Evolutionary conservation across 2,113 vertebrate species (phyloP).

Genomic region (Esox niger): DNA sequence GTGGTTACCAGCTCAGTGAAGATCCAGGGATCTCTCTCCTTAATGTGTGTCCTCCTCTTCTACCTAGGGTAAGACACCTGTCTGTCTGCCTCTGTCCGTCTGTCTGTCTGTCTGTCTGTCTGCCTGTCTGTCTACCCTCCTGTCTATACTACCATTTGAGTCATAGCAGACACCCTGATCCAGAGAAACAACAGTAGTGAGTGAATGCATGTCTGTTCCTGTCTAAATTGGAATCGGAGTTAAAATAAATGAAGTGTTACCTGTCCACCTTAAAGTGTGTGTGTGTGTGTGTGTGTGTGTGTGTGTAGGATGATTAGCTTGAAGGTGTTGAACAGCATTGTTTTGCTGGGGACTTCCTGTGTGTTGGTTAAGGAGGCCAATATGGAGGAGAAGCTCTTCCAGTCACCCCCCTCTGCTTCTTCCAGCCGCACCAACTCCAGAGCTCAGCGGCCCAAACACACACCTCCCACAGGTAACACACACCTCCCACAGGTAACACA

Average conservation of each 20-base stretch:
- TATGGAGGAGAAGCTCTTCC: conserved; percentile 95
- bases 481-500: conserved; percentile 71
- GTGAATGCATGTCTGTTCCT: no score
- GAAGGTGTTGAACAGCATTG: conserved; percentile 95
- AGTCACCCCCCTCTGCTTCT: conserved; percentile 71
- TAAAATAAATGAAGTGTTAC: no score
- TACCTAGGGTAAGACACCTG: conserved; percentile 66
- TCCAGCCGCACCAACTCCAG: conserved; percentile 80
- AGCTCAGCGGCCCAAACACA: conserved; percentile 71
- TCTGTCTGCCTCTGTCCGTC: conserved; percentile 1
- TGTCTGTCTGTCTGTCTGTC: conserved; percentile 11
- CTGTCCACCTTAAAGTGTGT: not conserved
- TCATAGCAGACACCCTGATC: no score
- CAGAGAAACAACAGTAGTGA: no score
- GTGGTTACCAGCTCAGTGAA: conserved; percentile 95
- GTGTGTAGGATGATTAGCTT: conserved; percentile 86
- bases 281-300: conserved; percentile 22
- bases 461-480: conserved; percentile 67
- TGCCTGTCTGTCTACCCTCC: no score
- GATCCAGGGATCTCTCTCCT: conserved; percentile 92
- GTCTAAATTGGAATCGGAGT: no score
- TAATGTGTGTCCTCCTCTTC: conserved; percentile 91
- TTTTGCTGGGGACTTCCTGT: conserved; percentile 92
- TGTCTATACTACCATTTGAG: no score
- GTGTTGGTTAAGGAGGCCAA: conserved; percentile 95